These are phyloP conservation scores for Odocoileus hemionus DNA, from an alignment of 2,113 vertebrate species.

Conservation along the genomic window DNA sequence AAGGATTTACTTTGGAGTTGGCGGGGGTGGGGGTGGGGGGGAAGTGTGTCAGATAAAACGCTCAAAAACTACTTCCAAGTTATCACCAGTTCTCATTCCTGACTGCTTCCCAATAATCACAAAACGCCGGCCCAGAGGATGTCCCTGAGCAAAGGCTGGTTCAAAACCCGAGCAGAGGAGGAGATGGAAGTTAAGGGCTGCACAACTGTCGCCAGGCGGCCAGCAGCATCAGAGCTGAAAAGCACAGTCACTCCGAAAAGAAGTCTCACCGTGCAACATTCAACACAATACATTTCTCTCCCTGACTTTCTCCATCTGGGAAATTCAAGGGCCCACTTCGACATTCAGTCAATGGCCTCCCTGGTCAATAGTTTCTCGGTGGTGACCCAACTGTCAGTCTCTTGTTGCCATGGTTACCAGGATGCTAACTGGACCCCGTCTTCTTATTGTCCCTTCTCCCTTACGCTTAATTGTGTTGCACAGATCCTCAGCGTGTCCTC, in stretches of 20 bases:
- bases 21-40: not conserved
- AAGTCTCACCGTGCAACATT: not conserved
- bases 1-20: not conserved
- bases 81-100: not conserved
- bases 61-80: not conserved
- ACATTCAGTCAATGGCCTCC: not conserved
- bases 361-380: conserved; percentile 24
- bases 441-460: not conserved
- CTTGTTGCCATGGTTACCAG: conserved; percentile 39
- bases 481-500: not conserved
- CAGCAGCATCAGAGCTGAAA: not conserved
- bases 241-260: not conserved
- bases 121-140: not conserved
- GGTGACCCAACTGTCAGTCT: not conserved
- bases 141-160: not conserved
- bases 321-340: not conserved
- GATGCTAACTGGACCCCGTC: not conserved
- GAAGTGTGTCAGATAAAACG: not conserved
- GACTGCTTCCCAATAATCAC: not conserved
- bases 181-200: not conserved
- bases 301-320: not conserved
- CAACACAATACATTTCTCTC: not conserved
- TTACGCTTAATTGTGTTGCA: not conserved
- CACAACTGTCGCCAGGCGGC: not conserved
- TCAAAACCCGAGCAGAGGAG: not conserved